Percentiles rank a stretch among this genome's conserved stretches.
phyloP scores from a whole-genome alignment of 2,113 vertebrate species.

The Falco punctatus region DNA sequence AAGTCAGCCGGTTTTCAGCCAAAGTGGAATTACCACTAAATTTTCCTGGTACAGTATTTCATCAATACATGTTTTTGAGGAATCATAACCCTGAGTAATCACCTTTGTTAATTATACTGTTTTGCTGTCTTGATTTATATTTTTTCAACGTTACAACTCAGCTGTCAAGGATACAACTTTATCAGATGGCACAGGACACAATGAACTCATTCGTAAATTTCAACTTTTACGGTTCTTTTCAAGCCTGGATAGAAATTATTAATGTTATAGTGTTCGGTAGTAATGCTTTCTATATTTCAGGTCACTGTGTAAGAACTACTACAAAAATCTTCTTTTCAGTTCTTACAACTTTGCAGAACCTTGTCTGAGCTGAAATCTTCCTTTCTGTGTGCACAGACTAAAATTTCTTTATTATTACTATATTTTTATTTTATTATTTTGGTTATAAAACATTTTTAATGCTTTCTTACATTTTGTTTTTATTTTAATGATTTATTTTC shows the following conservation, averaged over 20 bases:
- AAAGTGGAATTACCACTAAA: slow-evolving; percentile 80
- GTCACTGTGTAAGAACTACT: background rate
- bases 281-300: background rate
- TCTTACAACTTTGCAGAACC: background rate
- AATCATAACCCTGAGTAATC: background rate
- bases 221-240: background rate
- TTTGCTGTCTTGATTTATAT: background rate
- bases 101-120: slow-evolving; percentile 4
- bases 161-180: background rate
- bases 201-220: background rate
- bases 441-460: background rate
- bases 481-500: background rate
- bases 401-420: background rate
- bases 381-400: background rate
- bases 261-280: background rate
- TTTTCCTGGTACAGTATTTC: slow-evolving; percentile 79
- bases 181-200: background rate
- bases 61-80: background rate
- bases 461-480: background rate
- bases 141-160: background rate
- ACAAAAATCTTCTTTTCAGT: background rate
- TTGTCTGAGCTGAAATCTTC: background rate
- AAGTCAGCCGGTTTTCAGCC: slow-evolving; percentile 36
- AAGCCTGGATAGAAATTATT: background rate
- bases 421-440: background rate